Base-by-base conservation (phyloP, 2,797 vertebrate species). In the Typhlichthys eigenmanni region DNA sequence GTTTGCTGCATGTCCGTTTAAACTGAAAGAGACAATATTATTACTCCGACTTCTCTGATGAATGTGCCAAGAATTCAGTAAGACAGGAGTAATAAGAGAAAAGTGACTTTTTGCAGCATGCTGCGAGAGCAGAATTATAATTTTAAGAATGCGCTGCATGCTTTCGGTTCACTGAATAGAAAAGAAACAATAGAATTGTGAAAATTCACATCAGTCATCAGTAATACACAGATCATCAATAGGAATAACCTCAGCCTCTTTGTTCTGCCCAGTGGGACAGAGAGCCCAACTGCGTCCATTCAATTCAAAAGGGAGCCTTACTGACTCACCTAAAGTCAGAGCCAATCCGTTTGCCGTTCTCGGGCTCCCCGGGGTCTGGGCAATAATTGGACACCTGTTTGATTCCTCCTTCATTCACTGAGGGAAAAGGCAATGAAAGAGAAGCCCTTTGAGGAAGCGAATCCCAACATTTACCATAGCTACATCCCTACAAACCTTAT, bases 361-460 rank as follows among this genome's bases (percentile, higher is more conserved):
- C 97, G 1, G 96, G 95, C 82, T 94, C 90, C 72, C 97, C 97
- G 1, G 97, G 97, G 83, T 98, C 97, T 48, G 96, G 95, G 80
- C 97, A 99, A 81, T 94, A 93, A 89, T 98, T 96, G 46, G 96
- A 96, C 74, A 95, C 94, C 81, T 95, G 84, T 50, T 96, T 93
- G 70, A 95, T 93, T 13, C 96, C 96, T 53, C 96, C 95, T 88
- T 99, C 96, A 62, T 94, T 98, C 92, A 99, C 97, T 99, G 81
- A 1, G 74, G 47, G 60, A 64, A 17, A 76, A 75, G 51, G 82
- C 16, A 72, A 79, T 32, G 54, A 75, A 62, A 77, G 64, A 75
- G 47, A 72, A 69, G 1, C 3, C 50, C 34, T 60, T 38, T 76
- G 69, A 85, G 74, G 64, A 34, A 78, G 65, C 79, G 17, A 72